Base-by-base conservation (phyloP, 2,113 vertebrate genomes). In the Varanus komodoensis region DNA sequence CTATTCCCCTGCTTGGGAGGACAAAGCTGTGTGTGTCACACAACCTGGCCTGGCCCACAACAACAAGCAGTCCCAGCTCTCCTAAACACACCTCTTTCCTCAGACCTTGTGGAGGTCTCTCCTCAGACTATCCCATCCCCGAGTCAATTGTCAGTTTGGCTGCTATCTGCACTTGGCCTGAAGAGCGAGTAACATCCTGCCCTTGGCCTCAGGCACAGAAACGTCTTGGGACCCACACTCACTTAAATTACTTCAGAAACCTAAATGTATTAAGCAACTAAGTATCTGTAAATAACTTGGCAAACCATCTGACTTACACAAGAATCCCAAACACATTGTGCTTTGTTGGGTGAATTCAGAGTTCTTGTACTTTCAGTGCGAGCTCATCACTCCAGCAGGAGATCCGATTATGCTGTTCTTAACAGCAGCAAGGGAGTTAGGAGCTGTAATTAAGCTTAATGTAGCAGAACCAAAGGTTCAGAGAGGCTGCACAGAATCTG, bases 371-470 rank as follows among this genome's bases (percentile, higher is more conserved):
- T 67, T 93, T 91, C 82, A 88, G 23, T 14, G 50, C 64, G 90
- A 74, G 57, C n/a, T 92, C 79, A 67, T 84, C 80, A 73, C 61
- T 89, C 34, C 61, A 84, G 90, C 79, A 92, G 48, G 57, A 27
- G 67, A 61, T 91, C 94, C 87, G 87, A 61, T 57, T 88, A 87
- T 69, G 50, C 23, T 67, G 19, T 80, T 38, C 87, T 87, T 67
- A 69, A 69, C 29, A 81, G 88, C 52, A 82, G n/a, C n/a, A 89
- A 92, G 83, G 89, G 0, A 87, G 73, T 71, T 1, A 17, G 75
- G 54, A 92, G 23, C 32, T 87, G 14, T 54, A 93, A 94, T 91
- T 87, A 87, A 93, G 91, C 44, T 85, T 89, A 92, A 89, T 7
- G 44, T 57, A 93, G 81, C 90, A 93, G 88, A 94, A 82, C 8